Conservation (phyloP, 2,888 invertebrate genomes). For the Polymixis flavicincta region DNA sequence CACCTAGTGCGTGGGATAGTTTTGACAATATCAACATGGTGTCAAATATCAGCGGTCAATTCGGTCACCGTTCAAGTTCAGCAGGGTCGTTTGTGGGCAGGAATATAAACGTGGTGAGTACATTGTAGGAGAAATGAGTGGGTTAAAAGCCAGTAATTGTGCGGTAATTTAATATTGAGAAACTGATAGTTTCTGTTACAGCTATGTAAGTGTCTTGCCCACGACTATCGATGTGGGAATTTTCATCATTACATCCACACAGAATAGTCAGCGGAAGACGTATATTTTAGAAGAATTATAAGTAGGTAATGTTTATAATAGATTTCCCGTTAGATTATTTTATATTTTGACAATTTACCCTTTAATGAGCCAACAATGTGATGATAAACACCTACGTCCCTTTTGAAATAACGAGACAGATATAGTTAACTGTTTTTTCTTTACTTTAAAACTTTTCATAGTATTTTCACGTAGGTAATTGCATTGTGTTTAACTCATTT, state of each 20-base stretch:
- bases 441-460: not conserved
- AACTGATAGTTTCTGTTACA: slow-evolving; percentile 9
- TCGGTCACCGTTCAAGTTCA: slow-evolving; percentile 52
- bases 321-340: not conserved
- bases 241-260: not conserved
- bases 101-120: slow-evolving; percentile 18
- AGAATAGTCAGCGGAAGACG: not conserved
- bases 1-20: slow-evolving; percentile 3
- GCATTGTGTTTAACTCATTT: slow-evolving; percentile 36
- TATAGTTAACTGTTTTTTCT: not conserved
- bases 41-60: slow-evolving; percentile 46
- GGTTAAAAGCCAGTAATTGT: slow-evolving; percentile 34
- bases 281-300: not conserved
- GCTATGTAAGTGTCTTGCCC: not conserved
- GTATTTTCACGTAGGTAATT: slow-evolving; percentile 46
- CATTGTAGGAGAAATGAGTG: slow-evolving; percentile 16
- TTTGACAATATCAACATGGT: slow-evolving; percentile 36
- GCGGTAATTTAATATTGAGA: slow-evolving; percentile 29
- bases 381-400: slow-evolving; percentile 13
- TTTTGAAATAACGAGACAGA: slow-evolving; percentile 1
- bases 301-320: slow-evolving; percentile 14
- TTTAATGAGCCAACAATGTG: not conserved
- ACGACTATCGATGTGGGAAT: not conserved
- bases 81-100: slow-evolving; percentile 28
- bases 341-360: slow-evolving; percentile 2